Conservation (phyloP, 2,888 invertebrate genomes). For the Ceriagrion tenellum region DNA sequence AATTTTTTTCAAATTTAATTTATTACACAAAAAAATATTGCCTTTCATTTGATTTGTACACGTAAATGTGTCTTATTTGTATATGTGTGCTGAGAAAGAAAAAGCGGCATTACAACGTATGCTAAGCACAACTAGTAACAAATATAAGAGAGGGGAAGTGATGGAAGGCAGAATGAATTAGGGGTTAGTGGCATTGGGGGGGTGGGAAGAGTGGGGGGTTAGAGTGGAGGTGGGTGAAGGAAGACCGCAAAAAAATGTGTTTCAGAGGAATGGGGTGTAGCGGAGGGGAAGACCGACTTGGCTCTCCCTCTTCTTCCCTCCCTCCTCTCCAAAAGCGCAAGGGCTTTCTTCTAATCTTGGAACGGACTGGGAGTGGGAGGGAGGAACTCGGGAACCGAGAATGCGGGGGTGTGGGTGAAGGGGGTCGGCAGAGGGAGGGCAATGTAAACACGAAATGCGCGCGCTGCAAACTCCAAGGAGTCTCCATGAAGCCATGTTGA, state of each 20-base stretch:
- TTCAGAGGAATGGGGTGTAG: background rate
- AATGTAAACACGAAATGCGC: conserved; percentile 3
- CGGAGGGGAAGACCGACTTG: background rate
- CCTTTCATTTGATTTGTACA: no score
- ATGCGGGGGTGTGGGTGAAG: background rate
- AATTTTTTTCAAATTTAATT: no score
- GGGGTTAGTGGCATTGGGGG: background rate
- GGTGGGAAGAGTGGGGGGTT: background rate
- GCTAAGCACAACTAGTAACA: no score
- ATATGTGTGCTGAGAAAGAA: no score
- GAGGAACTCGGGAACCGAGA: background rate
- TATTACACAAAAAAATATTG: no score
- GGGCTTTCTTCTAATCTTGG: conserved; percentile 31
- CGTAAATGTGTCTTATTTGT: no score
- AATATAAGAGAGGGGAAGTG: background rate
- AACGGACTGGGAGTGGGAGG: background rate
- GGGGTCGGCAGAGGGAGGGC: background rate
- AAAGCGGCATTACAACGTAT: no score
- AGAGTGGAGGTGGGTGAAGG: background rate
- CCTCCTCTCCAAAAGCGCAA: background rate
- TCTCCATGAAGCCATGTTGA: no score
- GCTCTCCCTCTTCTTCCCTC: background rate
- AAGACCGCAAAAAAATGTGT: background rate
- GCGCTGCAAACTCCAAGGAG: background rate
- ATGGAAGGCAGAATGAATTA: background rate